Evolutionary conservation across 2,888 invertebrate species (phyloP), one percentile per base, ranked within the genome.

Genomic region (Tinea trinotella): DNA sequence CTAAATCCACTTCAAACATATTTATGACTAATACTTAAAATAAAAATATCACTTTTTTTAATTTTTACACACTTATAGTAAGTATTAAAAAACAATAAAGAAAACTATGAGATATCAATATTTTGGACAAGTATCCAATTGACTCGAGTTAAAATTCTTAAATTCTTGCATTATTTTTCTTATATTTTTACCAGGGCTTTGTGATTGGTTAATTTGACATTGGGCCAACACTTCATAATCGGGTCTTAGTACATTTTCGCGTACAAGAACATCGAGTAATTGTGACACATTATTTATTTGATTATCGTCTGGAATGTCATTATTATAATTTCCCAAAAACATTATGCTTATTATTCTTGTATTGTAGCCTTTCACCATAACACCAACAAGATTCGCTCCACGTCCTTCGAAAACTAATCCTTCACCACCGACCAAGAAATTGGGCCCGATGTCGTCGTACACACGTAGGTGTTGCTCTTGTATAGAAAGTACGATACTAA

Each of bases 361-460:
- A 55, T 83, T 82, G 70, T 69, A 76, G 0, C 60, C 59, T 1
- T 56, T 58, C 3, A 74, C 66, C 76, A 81, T 75, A 0, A 66
- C 76, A 0, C 74, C 73, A 4, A 68, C 53, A 0, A 76, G 62
- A 56, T 82, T 82, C 0, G 76, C 76, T 0, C 83, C 83, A 59
- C 76, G 63, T 0, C 82, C 84, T 64, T 83, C 83, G 55, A 83
- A 83, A 1, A 83, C 54, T 1, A 68, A 59, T 2, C 82, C 83
- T 3, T 72, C 67, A 1, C 76, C 77, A 7, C 74, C 68, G 2
- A 83, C 71, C 0, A 84, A 68, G 55, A 68, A 84, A 57, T 84
- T 84, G 0, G 82, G 76, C 0, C 71, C 79, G 34, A 84, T 82
- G 50, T 84, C 84, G 1, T 56, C 55, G 56, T 66, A 71, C 0